Evolutionary conservation across 2,797 vertebrate genomes (phyloP).

Genomic region (Sandelia bainsii): DNA sequence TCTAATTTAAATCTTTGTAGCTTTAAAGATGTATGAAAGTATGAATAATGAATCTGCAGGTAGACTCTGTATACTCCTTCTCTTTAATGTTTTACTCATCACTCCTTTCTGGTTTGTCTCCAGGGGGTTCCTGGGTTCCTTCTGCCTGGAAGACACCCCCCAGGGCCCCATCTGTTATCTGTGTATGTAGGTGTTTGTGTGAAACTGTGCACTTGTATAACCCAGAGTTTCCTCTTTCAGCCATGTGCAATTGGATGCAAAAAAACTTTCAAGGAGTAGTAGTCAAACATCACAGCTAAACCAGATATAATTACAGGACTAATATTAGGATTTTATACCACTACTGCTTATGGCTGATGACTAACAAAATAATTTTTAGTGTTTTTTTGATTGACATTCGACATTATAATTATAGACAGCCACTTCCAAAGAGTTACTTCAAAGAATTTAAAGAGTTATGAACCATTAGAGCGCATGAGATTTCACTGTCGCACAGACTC

Average conservation of each 20-base stretch:
- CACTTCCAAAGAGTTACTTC: neutral
- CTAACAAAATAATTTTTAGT: neutral
- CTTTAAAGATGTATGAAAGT: conserved; percentile 4
- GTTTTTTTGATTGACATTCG: neutral
- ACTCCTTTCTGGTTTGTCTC: conserved; percentile 46
- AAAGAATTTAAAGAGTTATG: neutral
- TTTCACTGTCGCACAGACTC: neutral
- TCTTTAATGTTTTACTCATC: conserved; percentile 20
- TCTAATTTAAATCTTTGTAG: neutral
- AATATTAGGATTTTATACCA: neutral
- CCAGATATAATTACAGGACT: neutral
- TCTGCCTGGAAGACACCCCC: conserved; percentile 64
- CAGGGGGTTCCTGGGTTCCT: conserved; percentile 59
- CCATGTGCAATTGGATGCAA: neutral
- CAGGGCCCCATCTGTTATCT: conserved; percentile 68
- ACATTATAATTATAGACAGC: neutral
- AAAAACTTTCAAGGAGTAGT: conserved; percentile 3
- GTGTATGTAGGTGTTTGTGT: conserved; percentile 17
- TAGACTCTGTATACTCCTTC: conserved; percentile 5
- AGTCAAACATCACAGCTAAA: neutral
- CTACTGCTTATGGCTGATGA: neutral
- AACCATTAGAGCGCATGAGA: neutral
- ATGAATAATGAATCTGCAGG: conserved; percentile 7
- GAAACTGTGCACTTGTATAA: conserved; percentile 11
- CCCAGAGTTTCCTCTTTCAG: conserved; percentile 27